Conservation (phyloP, 2,113 vertebrate genomes). For the Oryzias woworae region DNA sequence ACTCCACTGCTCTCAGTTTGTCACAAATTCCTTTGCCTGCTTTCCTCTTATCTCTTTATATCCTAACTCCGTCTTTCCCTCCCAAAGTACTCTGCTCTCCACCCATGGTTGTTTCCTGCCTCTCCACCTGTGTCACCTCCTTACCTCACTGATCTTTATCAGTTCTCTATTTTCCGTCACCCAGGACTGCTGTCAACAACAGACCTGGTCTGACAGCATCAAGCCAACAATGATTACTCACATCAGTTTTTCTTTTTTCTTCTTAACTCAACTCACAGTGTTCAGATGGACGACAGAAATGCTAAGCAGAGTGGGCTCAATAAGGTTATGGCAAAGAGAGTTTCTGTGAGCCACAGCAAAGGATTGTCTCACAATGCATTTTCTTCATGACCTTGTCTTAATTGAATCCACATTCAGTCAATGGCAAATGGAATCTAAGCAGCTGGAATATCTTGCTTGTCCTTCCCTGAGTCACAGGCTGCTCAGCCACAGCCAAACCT, state of each 20-base stretch:
- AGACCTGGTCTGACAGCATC: slow-evolving; percentile 23
- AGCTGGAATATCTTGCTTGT: slow-evolving; percentile 40
- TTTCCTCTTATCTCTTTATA: slow-evolving; percentile 52
- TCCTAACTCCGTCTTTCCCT: slow-evolving; percentile 7
- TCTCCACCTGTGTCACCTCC: slow-evolving; percentile 46
- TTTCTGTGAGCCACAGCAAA: slow-evolving; percentile 46
- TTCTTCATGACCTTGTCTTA: slow-evolving; percentile 60
- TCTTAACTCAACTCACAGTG: slow-evolving; percentile 1
- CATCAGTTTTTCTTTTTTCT: neutral
- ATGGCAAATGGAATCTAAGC: slow-evolving; percentile 52
- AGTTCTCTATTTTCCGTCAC: slow-evolving; percentile 14
- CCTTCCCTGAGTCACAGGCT: slow-evolving; percentile 38
- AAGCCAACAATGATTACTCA: slow-evolving; percentile 1
- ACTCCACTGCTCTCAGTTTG: slow-evolving; percentile 53
- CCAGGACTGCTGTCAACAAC: slow-evolving; percentile 20
- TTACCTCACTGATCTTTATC: slow-evolving; percentile 39
- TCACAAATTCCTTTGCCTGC: slow-evolving; percentile 61
- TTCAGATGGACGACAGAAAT: slow-evolving; percentile 7
- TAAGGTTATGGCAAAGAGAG: slow-evolving; percentile 51
- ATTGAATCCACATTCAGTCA: slow-evolving; percentile 63
- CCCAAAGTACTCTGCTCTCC: slow-evolving; percentile 33
- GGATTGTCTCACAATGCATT: slow-evolving; percentile 47
- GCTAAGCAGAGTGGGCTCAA: slow-evolving; percentile 45
- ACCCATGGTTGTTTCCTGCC: neutral
- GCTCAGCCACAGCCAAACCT: slow-evolving; percentile 22